Conservation (phyloP, 2,113 vertebrate genomes). For the Oriolus oriolus region DNA sequence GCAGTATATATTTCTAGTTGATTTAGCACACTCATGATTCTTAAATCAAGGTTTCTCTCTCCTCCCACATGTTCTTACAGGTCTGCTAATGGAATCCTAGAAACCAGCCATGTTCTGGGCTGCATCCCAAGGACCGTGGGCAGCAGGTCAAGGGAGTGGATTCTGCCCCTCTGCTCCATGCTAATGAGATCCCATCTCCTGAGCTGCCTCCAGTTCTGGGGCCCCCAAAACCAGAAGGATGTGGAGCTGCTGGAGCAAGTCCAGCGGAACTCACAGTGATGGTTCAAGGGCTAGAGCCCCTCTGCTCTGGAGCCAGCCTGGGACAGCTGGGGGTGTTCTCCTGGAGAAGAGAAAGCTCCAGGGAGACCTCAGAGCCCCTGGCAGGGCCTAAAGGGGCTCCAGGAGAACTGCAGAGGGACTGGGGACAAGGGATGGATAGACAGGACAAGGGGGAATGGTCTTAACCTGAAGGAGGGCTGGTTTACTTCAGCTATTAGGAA, state of each 20-base stretch:
- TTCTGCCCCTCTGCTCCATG: background rate
- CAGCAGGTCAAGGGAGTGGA: background rate
- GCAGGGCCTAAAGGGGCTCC: background rate
- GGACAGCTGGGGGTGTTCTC: rapidly evolving
- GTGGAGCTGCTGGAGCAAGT: rapidly evolving
- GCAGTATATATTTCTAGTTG: background rate
- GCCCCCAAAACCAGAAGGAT: rapidly evolving
- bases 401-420: background rate
- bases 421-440: background rate
- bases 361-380: background rate
- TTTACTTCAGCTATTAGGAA: background rate
- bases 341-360: background rate
- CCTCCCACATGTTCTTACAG: background rate
- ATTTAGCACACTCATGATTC: background rate
- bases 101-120: background rate
- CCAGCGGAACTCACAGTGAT: background rate
- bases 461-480: background rate
- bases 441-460: background rate
- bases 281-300: too few relatives aligned
- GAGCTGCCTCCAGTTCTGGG: background rate
- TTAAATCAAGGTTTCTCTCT: background rate
- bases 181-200: background rate
- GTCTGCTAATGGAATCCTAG: background rate
- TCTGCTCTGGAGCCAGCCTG: background rate
- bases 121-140: background rate